phyloP scores from a whole-genome alignment of 2,797 vertebrate species.

The Tarsius wallacei region DNA sequence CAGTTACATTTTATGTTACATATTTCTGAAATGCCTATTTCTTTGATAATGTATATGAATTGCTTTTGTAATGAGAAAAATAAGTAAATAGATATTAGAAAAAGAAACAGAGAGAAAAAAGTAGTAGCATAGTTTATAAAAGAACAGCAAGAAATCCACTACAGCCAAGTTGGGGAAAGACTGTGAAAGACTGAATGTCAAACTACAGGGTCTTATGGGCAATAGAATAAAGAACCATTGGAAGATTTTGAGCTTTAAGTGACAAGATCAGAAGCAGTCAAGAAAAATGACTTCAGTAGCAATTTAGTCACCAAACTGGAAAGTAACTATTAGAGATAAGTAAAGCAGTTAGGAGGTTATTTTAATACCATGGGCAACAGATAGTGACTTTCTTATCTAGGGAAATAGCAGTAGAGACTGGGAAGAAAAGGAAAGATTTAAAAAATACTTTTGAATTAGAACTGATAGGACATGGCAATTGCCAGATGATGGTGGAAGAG shows the following conservation, averaged over 20 bases:
- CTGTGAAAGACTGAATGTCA: background rate
- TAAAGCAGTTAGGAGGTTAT: conserved; percentile 17
- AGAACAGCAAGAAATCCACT: background rate
- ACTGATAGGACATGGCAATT: background rate
- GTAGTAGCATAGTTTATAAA: background rate
- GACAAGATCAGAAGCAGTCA: background rate
- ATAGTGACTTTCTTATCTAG: background rate
- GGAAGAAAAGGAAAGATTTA: background rate
- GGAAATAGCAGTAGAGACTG: background rate
- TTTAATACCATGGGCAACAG: background rate
- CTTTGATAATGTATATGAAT: background rate
- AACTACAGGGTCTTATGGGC: background rate
- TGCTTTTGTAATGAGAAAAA: conserved; percentile 25
- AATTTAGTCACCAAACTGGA: background rate
- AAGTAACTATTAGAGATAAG: background rate
- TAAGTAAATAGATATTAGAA: background rate
- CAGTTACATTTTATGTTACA: background rate
- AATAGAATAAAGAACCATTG: background rate
- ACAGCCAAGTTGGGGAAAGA: background rate
- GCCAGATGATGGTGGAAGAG: background rate
- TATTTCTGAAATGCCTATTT: conserved; percentile 22
- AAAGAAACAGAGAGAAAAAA: background rate
- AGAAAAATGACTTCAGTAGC: conserved; percentile 9
- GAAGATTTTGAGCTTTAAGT: conserved; percentile 35
- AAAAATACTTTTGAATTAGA: conserved; percentile 5